phyloP scores from a whole-genome alignment of 2,888 invertebrate genomes.

The Lissocephala sabroskyi region DNA sequence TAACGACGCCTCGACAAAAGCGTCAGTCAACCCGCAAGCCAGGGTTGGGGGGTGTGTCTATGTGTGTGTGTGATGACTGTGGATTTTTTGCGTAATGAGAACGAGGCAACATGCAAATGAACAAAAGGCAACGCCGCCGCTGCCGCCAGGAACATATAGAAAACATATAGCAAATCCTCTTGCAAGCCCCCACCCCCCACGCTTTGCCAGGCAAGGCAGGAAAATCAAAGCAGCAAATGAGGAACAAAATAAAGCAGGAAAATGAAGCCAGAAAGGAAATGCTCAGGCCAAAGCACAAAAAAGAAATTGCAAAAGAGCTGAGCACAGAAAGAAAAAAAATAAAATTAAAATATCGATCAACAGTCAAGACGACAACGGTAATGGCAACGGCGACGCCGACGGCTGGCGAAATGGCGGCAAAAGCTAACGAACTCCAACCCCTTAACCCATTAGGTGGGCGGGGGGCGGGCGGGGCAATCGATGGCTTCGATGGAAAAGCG shows the following conservation, averaged over 20 bases:
- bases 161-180: slow-evolving; percentile 10
- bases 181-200: no score
- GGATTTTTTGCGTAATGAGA: slow-evolving; percentile 61
- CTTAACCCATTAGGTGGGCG: slow-evolving; percentile 33
- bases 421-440: slow-evolving; percentile 68
- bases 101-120: slow-evolving; percentile 62
- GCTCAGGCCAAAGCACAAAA: slow-evolving; percentile 6
- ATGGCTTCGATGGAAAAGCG: slow-evolving; percentile 7
- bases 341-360: slow-evolving; percentile 71
- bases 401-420: no score
- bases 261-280: background rate
- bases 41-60: slow-evolving; percentile 23
- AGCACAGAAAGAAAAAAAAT: no score
- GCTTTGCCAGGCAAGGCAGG: no score
- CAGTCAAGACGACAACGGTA: slow-evolving; percentile 16
- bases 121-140: slow-evolving; percentile 60
- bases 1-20: slow-evolving; percentile 36
- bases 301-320: slow-evolving; percentile 41
- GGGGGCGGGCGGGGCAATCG: slow-evolving; percentile 15
- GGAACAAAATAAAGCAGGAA: slow-evolving; percentile 18
- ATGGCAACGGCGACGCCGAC: slow-evolving; percentile 1
- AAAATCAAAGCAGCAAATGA: slow-evolving; percentile 59
- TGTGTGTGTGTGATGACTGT: no score
- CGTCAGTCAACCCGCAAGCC: no score
- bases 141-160: no score